Percentiles rank a stretch among this genome's conserved stretches.
Evolutionary conservation across 1,140 invertebrate species (phyloP).

Genomic region (Monochamus saltuarius): DNA sequence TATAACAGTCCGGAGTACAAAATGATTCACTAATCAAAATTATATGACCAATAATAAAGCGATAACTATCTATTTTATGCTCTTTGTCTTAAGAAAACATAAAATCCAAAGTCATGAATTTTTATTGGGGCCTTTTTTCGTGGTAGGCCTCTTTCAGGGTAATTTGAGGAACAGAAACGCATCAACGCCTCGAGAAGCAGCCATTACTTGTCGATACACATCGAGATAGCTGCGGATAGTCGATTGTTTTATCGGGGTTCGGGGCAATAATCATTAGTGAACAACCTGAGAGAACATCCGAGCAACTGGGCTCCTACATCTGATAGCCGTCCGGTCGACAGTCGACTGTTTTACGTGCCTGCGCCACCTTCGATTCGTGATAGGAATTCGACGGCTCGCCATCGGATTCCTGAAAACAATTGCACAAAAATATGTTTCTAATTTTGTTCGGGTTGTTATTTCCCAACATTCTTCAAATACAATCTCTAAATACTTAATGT

Average conservation of each 20-base stretch:
- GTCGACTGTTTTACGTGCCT: constrained; percentile 14
- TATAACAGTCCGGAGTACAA: constrained; percentile 16
- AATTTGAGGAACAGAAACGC: constrained; percentile 25
- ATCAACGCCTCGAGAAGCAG: constrained; percentile 25
- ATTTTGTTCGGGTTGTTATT: too few species aligned
- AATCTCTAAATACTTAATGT: too few species aligned
- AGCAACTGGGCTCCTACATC: neutral
- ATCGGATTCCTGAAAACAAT: too few species aligned
- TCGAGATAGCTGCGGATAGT: constrained; percentile 27
- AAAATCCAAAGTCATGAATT: constrained; percentile 32
- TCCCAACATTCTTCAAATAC: too few species aligned
- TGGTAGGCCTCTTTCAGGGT: constrained; percentile 3
- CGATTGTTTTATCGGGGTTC: constrained; percentile 36
- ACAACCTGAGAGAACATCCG: constrained; percentile 26
- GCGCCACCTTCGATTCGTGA: constrained; percentile 6
- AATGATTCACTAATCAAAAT: constrained; percentile 24
- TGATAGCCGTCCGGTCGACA: constrained; percentile 17
- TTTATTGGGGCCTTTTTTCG: constrained; percentile 28
- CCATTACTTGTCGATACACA: constrained; percentile 35
- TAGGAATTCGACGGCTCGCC: neutral
- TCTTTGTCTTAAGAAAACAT: constrained; percentile 18
- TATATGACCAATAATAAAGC: constrained; percentile 23
- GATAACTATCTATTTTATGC: constrained; percentile 25
- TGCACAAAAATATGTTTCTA: too few species aligned
- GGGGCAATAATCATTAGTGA: constrained; percentile 37